Evolutionary conservation across 2,113 vertebrate species (phyloP).

Genomic region (Craseonycteris thonglongyai): DNA sequence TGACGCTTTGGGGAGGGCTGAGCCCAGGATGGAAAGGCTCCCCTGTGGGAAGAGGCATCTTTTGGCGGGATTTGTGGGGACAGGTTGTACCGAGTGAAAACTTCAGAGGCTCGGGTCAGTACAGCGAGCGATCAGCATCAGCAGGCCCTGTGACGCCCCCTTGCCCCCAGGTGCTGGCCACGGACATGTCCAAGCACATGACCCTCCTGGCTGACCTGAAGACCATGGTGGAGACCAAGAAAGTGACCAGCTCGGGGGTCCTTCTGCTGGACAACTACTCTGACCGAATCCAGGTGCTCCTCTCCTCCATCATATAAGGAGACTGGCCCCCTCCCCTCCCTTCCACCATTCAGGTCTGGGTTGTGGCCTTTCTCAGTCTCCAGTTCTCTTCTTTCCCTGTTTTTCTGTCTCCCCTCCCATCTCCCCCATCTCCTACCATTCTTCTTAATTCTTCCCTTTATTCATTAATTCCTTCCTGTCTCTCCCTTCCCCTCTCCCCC

Average conservation of each 20-base stretch:
- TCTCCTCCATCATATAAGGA: accelerated
- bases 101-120: too few species aligned
- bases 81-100: not conserved
- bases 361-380: too few species aligned
- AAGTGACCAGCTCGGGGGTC: slow-evolving; percentile 95
- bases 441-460: not conserved
- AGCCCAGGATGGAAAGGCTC: not conserved
- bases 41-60: not conserved
- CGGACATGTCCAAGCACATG: slow-evolving; percentile 98
- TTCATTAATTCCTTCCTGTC: not conserved
- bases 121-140: accelerated
- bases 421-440: too few species aligned
- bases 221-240: slow-evolving; percentile 98
- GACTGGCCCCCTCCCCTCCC: not conserved
- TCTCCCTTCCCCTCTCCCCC: too few species aligned
- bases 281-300: slow-evolving; percentile 90
- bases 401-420: not conserved
- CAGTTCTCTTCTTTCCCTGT: not conserved
- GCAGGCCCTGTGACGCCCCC: not conserved
- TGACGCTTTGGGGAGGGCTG: not conserved
- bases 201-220: slow-evolving; percentile 93
- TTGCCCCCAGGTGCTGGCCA: slow-evolving; percentile 87
- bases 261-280: slow-evolving; percentile 93
- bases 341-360: not conserved
- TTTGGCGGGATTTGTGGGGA: not conserved